A percentile compares a stretch with the other conserved stretches of the same genome.
Evolutionary conservation across 2,888 invertebrate genomes (phyloP).

Genomic region (Pseudoips prasinana): DNA sequence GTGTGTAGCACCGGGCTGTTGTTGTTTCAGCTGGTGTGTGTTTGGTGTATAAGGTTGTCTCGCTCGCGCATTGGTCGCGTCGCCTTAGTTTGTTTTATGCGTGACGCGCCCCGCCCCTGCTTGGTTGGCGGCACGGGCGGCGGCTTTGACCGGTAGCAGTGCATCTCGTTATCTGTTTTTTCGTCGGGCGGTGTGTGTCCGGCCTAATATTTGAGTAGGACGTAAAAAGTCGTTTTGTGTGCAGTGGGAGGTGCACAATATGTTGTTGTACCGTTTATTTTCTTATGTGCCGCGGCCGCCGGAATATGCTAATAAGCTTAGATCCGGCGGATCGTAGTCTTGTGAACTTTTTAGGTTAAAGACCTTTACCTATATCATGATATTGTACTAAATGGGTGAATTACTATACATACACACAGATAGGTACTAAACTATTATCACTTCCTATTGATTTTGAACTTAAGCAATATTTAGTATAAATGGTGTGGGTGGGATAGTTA

Average conservation of each 20-base stretch:
- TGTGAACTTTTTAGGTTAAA: no score
- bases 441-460: no score
- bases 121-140: conserved; percentile 58
- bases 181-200: conserved; percentile 66
- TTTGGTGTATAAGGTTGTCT: conserved; percentile 39
- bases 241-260: conserved; percentile 58
- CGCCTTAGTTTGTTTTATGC: conserved; percentile 77
- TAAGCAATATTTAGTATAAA: no score
- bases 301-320: conserved; percentile 23
- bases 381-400: no score
- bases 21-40: conserved; percentile 41
- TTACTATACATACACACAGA: no score
- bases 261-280: conserved; percentile 55
- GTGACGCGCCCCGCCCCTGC: conserved; percentile 77
- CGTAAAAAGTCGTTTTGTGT: conserved; percentile 67
- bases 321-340: conserved; percentile 6
- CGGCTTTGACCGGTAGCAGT: conserved; percentile 75
- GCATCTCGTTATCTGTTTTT: conserved; percentile 75
- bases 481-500: no score
- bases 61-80: conserved; percentile 47
- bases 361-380: no score
- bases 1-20: conserved; percentile 61
- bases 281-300: conserved; percentile 31
- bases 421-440: no score
- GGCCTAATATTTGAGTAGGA: conserved; percentile 75